Base-by-base conservation (phyloP, 1,140 invertebrate species). In the Euglossa dilemma region DNA sequence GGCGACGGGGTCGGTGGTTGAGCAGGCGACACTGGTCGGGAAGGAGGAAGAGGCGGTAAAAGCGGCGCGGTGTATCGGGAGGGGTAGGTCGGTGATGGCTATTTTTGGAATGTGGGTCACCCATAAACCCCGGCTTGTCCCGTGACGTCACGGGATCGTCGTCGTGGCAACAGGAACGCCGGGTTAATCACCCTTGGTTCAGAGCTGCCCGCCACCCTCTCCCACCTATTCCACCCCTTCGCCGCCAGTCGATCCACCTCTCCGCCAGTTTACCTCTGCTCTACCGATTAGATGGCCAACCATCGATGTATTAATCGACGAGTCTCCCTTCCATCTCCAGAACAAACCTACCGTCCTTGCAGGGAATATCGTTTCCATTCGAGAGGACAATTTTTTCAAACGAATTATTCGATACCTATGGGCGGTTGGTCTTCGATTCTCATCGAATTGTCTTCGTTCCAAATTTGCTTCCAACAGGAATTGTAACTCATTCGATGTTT, bases 101-200 rank as follows among this genome's bases (percentile, higher is more conserved):
- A 92, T 92, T 91, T 92, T 92, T 92, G 72, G 91, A 91, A 92
- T 91, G 85, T 92, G 74, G 91, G 91, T 92, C 90, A 92, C 91
- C 91, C 86, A 92, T 92, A 92, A 92, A 92, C 91, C 90, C 85
- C 83, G 82, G 86, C 74, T 90, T 86, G 87, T 91, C 93, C 92
- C 91, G 93, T 94, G 93, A 94, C 94, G 93, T 94, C 93, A 94
- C 91, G 75, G 91, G 92, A 92, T 89, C 87, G 91, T 92, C 84
- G 91, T 91, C 91, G 89, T 92, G 89, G 91, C 90, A 92, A 92
- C 91, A 90, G 90, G 87, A 78, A 91, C 90, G 90, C 84, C 79
- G 74, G 91, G 90, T 92, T 91, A 91, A 87, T 84, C 86, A 92
- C 91, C 90, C 80, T 74, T 67, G 66, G 59, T 77, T 83, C 83